Percentiles rank a stretch among this genome's conserved stretches.
Evolutionary conservation across 2,888 invertebrate species (phyloP).

Genomic region (Eilema griseolum): DNA sequence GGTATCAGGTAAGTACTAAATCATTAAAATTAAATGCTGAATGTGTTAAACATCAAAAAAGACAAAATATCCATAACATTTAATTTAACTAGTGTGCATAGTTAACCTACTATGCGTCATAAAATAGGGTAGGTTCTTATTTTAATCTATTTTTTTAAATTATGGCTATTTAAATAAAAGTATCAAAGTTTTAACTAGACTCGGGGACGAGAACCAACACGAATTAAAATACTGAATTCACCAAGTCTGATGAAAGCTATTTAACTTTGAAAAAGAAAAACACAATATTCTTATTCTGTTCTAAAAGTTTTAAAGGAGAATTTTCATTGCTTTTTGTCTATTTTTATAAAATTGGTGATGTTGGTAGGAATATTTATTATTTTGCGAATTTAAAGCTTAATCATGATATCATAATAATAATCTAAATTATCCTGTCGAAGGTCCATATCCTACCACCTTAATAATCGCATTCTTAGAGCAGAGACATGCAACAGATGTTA

Average conservation of each 20-base stretch:
- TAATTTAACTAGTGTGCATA: too few relatives aligned
- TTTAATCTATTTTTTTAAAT: too few relatives aligned
- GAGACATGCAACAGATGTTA: too few relatives aligned
- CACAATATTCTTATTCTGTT: constrained; percentile 35
- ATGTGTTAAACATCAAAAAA: too few relatives aligned
- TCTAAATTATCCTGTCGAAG: too few relatives aligned
- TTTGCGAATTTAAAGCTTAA: not conserved
- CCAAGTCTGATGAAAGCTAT: constrained; percentile 45
- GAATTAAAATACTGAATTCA: constrained; percentile 32
- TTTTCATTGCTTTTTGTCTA: constrained; percentile 26
- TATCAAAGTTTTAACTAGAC: constrained; percentile 36
- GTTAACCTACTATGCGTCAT: too few relatives aligned
- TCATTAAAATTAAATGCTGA: too few relatives aligned
- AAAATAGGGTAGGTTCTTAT: too few relatives aligned
- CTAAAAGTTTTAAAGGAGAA: constrained; percentile 37
- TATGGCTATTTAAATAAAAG: not conserved
- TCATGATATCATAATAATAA: not conserved
- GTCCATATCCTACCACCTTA: too few relatives aligned
- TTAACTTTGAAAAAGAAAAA: constrained; percentile 40
- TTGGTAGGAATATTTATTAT: not conserved
- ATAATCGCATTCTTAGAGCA: too few relatives aligned
- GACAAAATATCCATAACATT: too few relatives aligned
- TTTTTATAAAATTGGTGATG: constrained; percentile 5
- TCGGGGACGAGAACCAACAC: constrained; percentile 8
- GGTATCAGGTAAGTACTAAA: too few relatives aligned